Evolutionary conservation across 2,888 invertebrate species (phyloP).

Genomic region (Zaprionus lineosus): DNA sequence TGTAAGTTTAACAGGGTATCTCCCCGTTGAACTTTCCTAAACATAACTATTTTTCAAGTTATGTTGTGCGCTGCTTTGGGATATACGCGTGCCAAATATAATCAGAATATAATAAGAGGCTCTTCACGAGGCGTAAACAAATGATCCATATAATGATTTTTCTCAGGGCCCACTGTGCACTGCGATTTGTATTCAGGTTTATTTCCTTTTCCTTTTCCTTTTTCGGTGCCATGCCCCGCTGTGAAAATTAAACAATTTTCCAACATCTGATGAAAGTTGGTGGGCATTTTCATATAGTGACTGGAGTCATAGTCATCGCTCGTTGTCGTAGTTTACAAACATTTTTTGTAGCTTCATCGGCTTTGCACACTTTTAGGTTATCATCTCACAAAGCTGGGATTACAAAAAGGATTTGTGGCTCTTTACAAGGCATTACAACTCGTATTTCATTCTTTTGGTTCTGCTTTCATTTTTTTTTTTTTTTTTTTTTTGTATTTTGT

Average conservation of each 20-base stretch:
- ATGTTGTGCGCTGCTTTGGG: conserved; percentile 4
- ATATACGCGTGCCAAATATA: conserved; percentile 66
- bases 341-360: conserved; percentile 51
- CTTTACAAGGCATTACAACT: conserved; percentile 60
- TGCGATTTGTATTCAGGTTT: conserved; percentile 50
- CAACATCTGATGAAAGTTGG: conserved; percentile 42
- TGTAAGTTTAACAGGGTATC: conserved; percentile 16
- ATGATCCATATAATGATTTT: conserved; percentile 71
- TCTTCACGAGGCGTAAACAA: conserved; percentile 66
- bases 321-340: conserved; percentile 55
- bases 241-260: conserved; percentile 68
- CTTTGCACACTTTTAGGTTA: conserved; percentile 74
- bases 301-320: neutral
- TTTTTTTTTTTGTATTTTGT: conserved; percentile 12
- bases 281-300: conserved; percentile 24
- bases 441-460: conserved; percentile 13
- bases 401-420: conserved; percentile 68
- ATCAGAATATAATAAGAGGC: conserved; percentile 71
- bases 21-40: rapidly evolving
- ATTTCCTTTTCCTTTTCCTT: conserved; percentile 10
- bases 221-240: conserved; percentile 18
- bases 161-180: conserved; percentile 20
- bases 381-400: conserved; percentile 68
- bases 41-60: neutral
- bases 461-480: conserved; percentile 20